A percentile compares a stretch with the other conserved stretches of the same genome.
Evolutionary conservation across 1,140 invertebrate species (phyloP).

Genomic region (Drosophila watanabei): DNA sequence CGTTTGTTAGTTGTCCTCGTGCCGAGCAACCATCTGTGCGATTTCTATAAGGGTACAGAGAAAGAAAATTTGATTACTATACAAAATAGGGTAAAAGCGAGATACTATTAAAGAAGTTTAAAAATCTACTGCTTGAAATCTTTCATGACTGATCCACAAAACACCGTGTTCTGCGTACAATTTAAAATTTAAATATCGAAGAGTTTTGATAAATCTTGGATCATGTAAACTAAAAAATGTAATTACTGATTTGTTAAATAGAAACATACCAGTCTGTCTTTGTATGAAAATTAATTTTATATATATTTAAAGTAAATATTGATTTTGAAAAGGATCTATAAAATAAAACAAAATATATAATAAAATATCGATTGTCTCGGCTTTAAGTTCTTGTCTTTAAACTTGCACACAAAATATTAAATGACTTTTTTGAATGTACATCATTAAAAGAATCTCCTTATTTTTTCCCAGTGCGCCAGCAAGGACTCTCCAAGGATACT

Average conservation of each 20-base stretch:
- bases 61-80: not conserved
- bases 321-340: not conserved
- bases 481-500: conserved; percentile 27
- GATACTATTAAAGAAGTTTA: no score
- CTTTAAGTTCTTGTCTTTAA: not conserved
- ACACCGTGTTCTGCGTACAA: no score
- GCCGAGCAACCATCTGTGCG: conserved; percentile 69
- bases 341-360: not conserved
- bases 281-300: not conserved
- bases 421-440: not conserved
- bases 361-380: no score
- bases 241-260: not conserved
- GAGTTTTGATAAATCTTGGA: not conserved
- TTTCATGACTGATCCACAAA: rapidly evolving
- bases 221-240: not conserved
- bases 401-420: not conserved
- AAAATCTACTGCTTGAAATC: not conserved
- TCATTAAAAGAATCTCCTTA: no score
- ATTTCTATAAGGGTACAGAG: conserved; percentile 43
- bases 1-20: conserved; percentile 22
- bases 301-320: not conserved
- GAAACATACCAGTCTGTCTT: not conserved
- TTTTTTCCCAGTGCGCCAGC: conserved; percentile 2
- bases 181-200: not conserved
- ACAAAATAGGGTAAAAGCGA: no score